A percentile compares a stretch with the other conserved stretches of the same genome.
Evolutionary conservation across 2,113 vertebrate genomes (phyloP).

Genomic region (Sialia sialis): DNA sequence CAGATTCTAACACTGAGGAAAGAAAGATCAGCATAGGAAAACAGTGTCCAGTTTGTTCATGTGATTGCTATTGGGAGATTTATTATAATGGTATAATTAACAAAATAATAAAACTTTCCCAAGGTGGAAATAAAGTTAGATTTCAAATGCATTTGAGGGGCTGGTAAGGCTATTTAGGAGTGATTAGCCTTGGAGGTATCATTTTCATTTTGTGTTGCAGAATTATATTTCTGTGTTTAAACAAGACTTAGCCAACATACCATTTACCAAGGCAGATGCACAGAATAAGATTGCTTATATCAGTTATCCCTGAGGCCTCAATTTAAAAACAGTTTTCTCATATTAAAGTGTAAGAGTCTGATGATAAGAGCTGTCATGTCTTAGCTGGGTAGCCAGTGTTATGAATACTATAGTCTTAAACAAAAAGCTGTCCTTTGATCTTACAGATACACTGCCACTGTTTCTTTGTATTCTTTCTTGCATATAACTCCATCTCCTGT

Average conservation of each 20-base stretch:
- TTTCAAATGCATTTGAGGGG: background rate
- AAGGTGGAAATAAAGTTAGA: slow-evolving; percentile 8
- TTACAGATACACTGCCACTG: background rate
- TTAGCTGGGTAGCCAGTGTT: background rate
- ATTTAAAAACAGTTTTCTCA: slow-evolving; percentile 50
- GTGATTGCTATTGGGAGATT: background rate
- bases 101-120: slow-evolving; percentile 27
- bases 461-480: slow-evolving; percentile 1
- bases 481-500: background rate
- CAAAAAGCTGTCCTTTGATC: slow-evolving; percentile 11
- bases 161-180: background rate
- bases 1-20: background rate
- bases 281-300: slow-evolving; percentile 28
- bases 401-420: slow-evolving; percentile 17
- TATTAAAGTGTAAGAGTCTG: slow-evolving; percentile 21
- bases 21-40: background rate
- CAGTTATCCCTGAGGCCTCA: slow-evolving; percentile 37
- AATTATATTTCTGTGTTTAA: slow-evolving; percentile 45
- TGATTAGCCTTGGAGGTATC: slow-evolving; percentile 13
- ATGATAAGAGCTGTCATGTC: slow-evolving; percentile 22
- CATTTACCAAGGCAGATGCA: slow-evolving; percentile 19
- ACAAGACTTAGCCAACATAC: background rate
- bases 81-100: slow-evolving; percentile 19
- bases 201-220: background rate
- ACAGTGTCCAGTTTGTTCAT: background rate